These are phyloP conservation scores for Xenus cinereus DNA, from an alignment of 2,113 vertebrate genomes.

Conservation along the genomic window DNA sequence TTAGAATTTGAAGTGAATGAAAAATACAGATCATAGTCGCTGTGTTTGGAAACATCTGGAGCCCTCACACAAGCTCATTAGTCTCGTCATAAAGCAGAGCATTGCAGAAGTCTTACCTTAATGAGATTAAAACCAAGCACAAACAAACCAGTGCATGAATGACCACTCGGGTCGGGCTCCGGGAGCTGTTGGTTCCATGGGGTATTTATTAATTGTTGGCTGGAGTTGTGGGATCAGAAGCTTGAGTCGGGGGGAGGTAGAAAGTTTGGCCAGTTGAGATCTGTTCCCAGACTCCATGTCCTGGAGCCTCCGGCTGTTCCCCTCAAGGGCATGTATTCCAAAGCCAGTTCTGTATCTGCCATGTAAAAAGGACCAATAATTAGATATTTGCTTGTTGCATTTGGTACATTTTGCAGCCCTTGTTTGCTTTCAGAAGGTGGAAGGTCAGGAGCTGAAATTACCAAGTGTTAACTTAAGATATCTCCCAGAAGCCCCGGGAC, in stretches of 20 bases:
- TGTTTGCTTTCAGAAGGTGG: fast-evolving
- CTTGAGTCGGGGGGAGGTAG: too few species aligned
- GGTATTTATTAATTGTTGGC: not conserved
- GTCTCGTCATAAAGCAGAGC: not conserved
- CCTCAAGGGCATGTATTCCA: not conserved
- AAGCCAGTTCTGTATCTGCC: not conserved
- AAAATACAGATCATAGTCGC: not conserved
- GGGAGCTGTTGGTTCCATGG: fast-evolving
- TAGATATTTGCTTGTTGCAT: not conserved
- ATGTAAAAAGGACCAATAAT: not conserved
- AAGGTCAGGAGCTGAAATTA: not conserved
- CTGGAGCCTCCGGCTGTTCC: not conserved
- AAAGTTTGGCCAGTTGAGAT: not conserved
- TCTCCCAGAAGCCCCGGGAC: not conserved
- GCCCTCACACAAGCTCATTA: not conserved
- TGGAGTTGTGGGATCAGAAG: not conserved
- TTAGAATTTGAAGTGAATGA: not conserved
- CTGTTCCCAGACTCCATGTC: not conserved
- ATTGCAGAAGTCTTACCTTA: not conserved
- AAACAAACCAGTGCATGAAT: fast-evolving
- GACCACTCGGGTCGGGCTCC: not conserved
- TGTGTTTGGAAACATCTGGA: not conserved
- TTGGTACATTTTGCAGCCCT: not conserved
- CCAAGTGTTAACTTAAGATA: not conserved
- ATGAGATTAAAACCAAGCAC: not conserved